Evolutionary conservation across 2,888 invertebrate species (phyloP).

Genomic region (Drosophila sordidula): DNA sequence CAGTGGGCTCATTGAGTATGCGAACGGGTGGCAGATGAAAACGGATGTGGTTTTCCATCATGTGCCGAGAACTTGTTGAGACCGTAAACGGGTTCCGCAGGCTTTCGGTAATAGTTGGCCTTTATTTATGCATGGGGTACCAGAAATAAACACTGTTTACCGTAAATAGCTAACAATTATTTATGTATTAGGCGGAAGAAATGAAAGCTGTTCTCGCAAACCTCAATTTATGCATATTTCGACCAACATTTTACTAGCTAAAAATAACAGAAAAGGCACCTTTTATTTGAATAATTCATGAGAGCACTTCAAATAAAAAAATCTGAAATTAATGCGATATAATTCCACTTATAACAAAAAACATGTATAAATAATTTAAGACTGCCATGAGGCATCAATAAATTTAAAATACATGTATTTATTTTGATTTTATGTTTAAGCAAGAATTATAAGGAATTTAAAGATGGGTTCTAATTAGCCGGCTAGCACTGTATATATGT

Average conservation of each 20-base stretch:
- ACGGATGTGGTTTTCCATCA: constrained; percentile 33
- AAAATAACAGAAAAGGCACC: not conserved
- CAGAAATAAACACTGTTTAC: constrained; percentile 18
- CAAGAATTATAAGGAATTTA: no score
- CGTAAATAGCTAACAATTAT: constrained; percentile 21
- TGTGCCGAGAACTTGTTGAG: not conserved
- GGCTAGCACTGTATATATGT: not conserved
- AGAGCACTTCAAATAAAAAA: not conserved
- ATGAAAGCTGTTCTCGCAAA: not conserved
- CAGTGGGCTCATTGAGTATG: constrained; percentile 45
- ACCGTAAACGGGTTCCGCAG: not conserved
- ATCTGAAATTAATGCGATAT: not conserved
- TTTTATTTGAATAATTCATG: constrained; percentile 1
- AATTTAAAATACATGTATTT: no score
- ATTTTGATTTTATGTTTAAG: not conserved
- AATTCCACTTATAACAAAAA: no score
- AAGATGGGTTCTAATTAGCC: not conserved
- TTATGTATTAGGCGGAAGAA: constrained; percentile 26
- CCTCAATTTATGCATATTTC: constrained; percentile 18
- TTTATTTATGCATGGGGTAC: constrained; percentile 23
- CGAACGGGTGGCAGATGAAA: constrained; percentile 14
- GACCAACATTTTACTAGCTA: not conserved
- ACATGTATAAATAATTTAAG: no score
- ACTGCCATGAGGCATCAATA: not conserved
- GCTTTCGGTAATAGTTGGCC: constrained; percentile 9